phyloP scores from a whole-genome alignment of 2,113 vertebrate genomes.

The Xenopus borealis region DNA sequence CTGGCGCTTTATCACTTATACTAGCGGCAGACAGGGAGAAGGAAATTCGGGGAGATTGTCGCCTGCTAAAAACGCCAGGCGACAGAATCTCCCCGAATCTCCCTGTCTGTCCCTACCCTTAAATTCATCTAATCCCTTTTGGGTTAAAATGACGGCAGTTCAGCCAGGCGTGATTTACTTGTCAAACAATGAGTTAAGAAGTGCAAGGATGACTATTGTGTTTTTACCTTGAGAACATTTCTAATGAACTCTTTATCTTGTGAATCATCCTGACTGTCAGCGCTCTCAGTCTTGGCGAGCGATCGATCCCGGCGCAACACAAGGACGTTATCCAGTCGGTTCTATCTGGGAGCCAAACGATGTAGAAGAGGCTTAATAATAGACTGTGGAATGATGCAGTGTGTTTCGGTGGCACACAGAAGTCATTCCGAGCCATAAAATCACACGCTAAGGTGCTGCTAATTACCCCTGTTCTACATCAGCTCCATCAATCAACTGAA shows the following conservation, averaged over 20 bases:
- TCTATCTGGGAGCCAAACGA: background rate
- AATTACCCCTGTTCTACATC: background rate
- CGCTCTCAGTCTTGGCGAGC: slow-evolving; percentile 11
- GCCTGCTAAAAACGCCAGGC: no score
- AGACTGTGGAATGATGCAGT: slow-evolving; percentile 19
- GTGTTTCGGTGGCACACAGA: slow-evolving; percentile 1
- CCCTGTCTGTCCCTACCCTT: no score
- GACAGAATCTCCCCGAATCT: no score
- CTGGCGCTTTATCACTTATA: no score
- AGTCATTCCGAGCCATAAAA: slow-evolving; percentile 22
- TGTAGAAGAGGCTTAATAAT: slow-evolving; percentile 29
- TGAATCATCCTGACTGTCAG: slow-evolving; percentile 27
- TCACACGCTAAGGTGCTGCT: slow-evolving; percentile 5
- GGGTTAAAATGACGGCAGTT: no score
- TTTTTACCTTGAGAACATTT: slow-evolving; percentile 13
- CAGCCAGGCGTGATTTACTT: no score
- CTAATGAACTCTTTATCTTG: slow-evolving; percentile 32
- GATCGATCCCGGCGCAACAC: slow-evolving; percentile 25
- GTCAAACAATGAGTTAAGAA: background rate
- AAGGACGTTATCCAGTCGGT: slow-evolving; percentile 19
- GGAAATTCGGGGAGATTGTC: no score
- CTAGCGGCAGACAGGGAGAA: no score
- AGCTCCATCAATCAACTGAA: background rate
- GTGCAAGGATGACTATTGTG: background rate
- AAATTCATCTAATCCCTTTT: background rate